A percentile compares a stretch with the other conserved stretches of the same genome.
Conservation (phyloP, 2,113 vertebrate species). For the Phalacrocorax brasilianus region DNA sequence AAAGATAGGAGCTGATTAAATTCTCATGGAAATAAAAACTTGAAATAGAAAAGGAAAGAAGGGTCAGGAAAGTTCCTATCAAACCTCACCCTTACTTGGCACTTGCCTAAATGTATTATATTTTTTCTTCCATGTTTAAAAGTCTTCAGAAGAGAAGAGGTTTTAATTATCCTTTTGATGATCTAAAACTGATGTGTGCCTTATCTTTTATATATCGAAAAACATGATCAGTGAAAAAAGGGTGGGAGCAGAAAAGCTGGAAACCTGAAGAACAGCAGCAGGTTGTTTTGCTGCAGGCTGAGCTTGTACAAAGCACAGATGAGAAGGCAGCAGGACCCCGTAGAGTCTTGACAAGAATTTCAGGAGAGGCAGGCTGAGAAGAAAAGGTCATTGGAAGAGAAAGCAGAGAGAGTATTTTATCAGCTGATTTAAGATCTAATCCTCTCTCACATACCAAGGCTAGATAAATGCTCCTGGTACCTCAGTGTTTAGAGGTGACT, state of each 20-base stretch:
- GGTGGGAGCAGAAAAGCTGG: not conserved
- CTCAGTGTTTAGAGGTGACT: not conserved
- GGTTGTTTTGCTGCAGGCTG: not conserved
- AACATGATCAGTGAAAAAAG: not conserved
- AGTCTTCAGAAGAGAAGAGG: not conserved
- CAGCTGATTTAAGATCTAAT: slow-evolving; percentile 32
- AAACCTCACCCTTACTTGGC: not conserved
- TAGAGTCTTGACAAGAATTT: not conserved
- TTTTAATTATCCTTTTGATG: not conserved
- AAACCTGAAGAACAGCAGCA: not conserved
- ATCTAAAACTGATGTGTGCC: not conserved
- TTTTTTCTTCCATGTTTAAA: not conserved
- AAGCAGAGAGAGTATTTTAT: not conserved
- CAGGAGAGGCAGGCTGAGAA: not conserved
- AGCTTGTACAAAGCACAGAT: not conserved
- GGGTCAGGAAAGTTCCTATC: not conserved
- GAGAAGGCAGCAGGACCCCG: not conserved
- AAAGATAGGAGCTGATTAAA: not conserved
- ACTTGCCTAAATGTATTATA: not conserved
- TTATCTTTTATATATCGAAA: not conserved
- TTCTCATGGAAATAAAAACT: not conserved
- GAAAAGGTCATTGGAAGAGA: slow-evolving; percentile 3
- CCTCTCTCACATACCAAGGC: not conserved
- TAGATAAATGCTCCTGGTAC: not conserved
- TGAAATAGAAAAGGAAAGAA: not conserved